Base-by-base conservation (phyloP, 1,140 invertebrate genomes). In the Drosophila ambigua region DNA sequence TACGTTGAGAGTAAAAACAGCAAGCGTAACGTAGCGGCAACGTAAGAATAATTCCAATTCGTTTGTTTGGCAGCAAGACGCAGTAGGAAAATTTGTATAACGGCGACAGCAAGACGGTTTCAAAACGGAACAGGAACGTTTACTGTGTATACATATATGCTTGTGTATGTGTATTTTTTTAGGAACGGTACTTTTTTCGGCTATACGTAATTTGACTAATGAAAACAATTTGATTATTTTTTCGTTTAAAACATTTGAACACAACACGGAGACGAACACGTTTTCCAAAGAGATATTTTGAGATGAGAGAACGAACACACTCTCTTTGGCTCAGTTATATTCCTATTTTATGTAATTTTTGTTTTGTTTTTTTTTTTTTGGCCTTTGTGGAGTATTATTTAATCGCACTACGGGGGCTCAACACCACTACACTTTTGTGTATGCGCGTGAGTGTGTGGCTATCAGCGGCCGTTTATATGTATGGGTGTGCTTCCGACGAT, bases 371-470 rank as follows among this genome's bases (percentile, higher is more conserved):
- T 78, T 82, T 78, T 75, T 75, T 69, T 87, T 84, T 84, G 81
- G 81, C 82, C 73, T 85, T 87, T 78, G 78, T 58, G 82, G 83
- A 88, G 82, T 87, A 87, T 87, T 87, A 87, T 87, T 88, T 88
- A 87, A 87, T 85, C 82, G 74, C 79, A 78, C 62, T 57, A 62
- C 50, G 35, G 35, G 35, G 35, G 35, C 51, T 61, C 52, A 66
- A 69, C 45, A 78, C 41, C 53, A 35, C 53, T 35, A 77, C 35
- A 58, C 57, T 39, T 6, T 39, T 13, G 35, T 39, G 60, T 46
- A 67, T 68, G 54, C 49, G 58, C 58, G 59, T 59, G 26, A 52
- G 11, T 71, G 41, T 75, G 44, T 59, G 28, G 58, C 13, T 57
- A 43, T 71, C 35, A 39, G 11, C 4, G 35, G 35, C 24, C 48